Evolutionary conservation across 1,140 invertebrate species (phyloP).

Genomic region (Sesamia nonagrioides): DNA sequence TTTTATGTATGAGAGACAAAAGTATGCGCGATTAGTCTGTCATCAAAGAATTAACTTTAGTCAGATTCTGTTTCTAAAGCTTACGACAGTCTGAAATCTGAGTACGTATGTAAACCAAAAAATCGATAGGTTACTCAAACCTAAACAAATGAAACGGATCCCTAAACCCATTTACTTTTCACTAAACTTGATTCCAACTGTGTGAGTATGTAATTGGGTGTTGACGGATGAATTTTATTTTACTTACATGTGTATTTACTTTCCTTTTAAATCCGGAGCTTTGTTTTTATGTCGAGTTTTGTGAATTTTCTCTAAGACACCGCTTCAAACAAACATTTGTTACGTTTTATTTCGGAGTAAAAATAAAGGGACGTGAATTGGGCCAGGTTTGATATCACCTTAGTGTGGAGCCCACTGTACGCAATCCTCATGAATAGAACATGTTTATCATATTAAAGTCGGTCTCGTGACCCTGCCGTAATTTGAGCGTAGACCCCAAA

Average conservation of each 20-base stretch:
- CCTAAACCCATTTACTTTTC: background rate
- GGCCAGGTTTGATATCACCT: background rate
- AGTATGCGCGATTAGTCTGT: no score
- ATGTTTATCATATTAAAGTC: conserved; percentile 43
- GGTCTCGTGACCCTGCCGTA: conserved; percentile 20
- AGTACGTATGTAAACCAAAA: background rate
- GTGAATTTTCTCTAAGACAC: background rate
- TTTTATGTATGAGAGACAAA: no score
- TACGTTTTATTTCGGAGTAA: conserved; percentile 10
- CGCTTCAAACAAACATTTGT: conserved; percentile 1
- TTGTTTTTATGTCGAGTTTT: background rate
- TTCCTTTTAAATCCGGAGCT: background rate
- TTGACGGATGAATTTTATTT: background rate
- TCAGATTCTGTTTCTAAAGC: background rate
- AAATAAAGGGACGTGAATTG: conserved; percentile 3
- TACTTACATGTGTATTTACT: background rate
- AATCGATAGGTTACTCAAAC: background rate
- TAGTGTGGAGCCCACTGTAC: background rate
- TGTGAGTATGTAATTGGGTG: background rate
- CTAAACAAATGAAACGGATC: background rate
- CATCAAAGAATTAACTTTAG: background rate
- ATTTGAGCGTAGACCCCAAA: conserved; percentile 35
- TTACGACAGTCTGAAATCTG: background rate
- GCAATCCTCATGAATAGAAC: conserved; percentile 40
- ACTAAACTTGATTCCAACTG: background rate